Base-by-base conservation (phyloP, 1,140 invertebrate genomes). In the Ladona fulva region DNA sequence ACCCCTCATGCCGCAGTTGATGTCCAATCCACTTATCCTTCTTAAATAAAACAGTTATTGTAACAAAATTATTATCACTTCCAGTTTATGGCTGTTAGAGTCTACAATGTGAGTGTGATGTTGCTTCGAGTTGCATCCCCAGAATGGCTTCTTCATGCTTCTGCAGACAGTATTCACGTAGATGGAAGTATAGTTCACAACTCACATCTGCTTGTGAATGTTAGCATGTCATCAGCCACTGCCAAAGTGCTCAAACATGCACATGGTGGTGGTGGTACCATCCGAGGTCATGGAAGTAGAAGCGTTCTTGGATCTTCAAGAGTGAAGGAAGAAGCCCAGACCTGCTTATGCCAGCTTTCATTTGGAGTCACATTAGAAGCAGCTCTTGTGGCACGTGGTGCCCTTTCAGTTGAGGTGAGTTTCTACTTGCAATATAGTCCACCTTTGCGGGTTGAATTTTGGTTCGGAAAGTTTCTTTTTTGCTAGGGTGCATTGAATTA, bases 11-110 rank as follows among this genome's bases (percentile, higher is more conserved):
- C n/a, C n/a, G n/a, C n/a, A n/a, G n/a, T n/a, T n/a, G n/a, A n/a
- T n/a, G n/a, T n/a, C n/a, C n/a, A n/a, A n/a, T n/a, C n/a, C n/a
- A n/a, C n/a, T n/a, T n/a, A n/a, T n/a, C n/a, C n/a, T n/a, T n/a
- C n/a, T n/a, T n/a, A n/a, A n/a, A n/a, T n/a, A n/a, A n/a, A n/a
- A n/a, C n/a, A n/a, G n/a, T n/a, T 75, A 8, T 25, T 1, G 3
- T 25, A 75, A 25, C 10, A 1, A 24, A n/a, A 75, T 75, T 75
- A 42, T n/a, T 12, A 44, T 78, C 74, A 92, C 12, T 66, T 37
- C 75, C 78, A 82, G 91, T 95, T 95, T 84, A 92, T 94, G 89
- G 92, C 93, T n/a, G 89, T 97, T 25, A 92, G 95, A 82, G 87
- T 96, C 42, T 91, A 92, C 80, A 94, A 95, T 83, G 89, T 95